Conservation (phyloP, 2,888 invertebrate genomes). For the Mantis religiosa region DNA sequence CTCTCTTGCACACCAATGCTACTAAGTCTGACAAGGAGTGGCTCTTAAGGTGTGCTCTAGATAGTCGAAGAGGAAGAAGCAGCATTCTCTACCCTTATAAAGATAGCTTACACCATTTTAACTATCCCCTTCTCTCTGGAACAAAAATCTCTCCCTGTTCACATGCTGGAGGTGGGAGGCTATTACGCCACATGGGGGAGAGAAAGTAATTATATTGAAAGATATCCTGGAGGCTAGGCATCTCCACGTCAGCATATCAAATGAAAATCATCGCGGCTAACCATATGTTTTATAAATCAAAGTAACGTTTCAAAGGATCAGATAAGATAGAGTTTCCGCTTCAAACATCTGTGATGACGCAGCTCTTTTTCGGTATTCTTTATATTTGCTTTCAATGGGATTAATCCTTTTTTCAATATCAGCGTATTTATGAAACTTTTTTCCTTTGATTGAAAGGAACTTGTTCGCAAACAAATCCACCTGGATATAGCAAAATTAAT, state of each 20-base stretch:
- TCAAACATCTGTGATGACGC: neutral
- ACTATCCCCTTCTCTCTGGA: neutral
- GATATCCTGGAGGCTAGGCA: neutral
- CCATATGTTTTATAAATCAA: neutral
- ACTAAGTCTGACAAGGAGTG: neutral
- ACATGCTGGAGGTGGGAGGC: neutral
- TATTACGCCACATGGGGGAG: neutral
- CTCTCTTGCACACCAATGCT: neutral
- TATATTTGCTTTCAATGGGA: too few relatives aligned
- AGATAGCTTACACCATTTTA: constrained; percentile 4
- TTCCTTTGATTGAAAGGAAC: too few relatives aligned
- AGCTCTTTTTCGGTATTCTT: neutral
- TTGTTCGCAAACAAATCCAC: too few relatives aligned
- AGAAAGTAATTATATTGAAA: neutral
- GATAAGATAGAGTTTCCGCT: neutral
- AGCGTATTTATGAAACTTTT: too few relatives aligned
- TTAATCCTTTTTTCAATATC: too few relatives aligned
- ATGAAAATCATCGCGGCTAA: neutral
- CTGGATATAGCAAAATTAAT: too few relatives aligned
- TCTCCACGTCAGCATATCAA: neutral
- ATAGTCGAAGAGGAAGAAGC: neutral
- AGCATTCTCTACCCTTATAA: neutral
- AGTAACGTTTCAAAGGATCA: neutral
- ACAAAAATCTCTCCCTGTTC: too few relatives aligned
- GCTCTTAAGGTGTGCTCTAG: neutral